phyloP scores from a whole-genome alignment of 2,113 vertebrate genomes.

The Mesitornis unicolor region DNA sequence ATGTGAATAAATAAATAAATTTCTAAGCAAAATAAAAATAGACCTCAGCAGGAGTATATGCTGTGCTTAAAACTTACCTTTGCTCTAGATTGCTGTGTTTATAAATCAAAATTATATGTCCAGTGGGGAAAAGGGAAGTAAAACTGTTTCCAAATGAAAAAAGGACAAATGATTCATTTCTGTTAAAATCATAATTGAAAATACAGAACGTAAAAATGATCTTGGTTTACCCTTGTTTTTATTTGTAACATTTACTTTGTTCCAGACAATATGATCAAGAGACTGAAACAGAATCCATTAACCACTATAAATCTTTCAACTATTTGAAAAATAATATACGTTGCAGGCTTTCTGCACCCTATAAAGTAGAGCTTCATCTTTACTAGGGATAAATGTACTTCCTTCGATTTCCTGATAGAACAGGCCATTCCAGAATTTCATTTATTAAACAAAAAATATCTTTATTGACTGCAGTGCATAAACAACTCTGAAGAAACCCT shows the following conservation, averaged over 20 bases:
- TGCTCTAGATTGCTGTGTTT: slow-evolving; percentile 71
- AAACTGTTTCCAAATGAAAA: slow-evolving; percentile 79
- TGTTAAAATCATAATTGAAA: slow-evolving; percentile 79
- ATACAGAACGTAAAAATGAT: slow-evolving; percentile 66
- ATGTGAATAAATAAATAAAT: not conserved
- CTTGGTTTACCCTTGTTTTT: slow-evolving; percentile 28
- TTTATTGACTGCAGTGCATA: slow-evolving; percentile 13
- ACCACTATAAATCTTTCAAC: slow-evolving; percentile 34
- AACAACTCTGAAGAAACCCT: slow-evolving; percentile 18
- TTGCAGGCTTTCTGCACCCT: slow-evolving; percentile 20
- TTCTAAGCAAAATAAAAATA: slow-evolving; percentile 20
- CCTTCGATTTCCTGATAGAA: slow-evolving; percentile 34
- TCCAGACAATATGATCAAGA: slow-evolving; percentile 8
- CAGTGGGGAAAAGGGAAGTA: slow-evolving; percentile 79
- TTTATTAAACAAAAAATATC: slow-evolving; percentile 49
- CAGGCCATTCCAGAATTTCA: slow-evolving; percentile 2
- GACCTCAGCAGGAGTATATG: slow-evolving; percentile 34
- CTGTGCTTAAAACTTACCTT: slow-evolving; percentile 78
- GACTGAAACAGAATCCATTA: slow-evolving; percentile 1
- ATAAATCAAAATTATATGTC: slow-evolving; percentile 85
- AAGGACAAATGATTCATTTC: slow-evolving; percentile 75
- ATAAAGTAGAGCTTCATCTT: slow-evolving; percentile 50
- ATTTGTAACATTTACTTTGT: slow-evolving; percentile 45
- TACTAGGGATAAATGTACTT: slow-evolving; percentile 20
- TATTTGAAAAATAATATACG: slow-evolving; percentile 49